Evolutionary conservation across 2,888 invertebrate species (phyloP).

Genomic region (Anthophora plumipes): DNA sequence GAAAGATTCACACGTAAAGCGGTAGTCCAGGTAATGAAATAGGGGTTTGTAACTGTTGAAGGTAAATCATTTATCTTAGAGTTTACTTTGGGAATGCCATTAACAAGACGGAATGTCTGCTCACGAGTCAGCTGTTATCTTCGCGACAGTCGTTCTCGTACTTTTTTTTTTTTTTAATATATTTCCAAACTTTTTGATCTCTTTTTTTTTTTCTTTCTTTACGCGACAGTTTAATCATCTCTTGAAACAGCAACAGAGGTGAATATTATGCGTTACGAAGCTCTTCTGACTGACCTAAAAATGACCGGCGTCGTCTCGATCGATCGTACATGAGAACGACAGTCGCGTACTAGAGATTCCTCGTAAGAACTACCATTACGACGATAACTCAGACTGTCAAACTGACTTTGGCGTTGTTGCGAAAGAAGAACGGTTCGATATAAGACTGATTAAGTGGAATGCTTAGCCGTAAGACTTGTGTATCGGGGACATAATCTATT

Average conservation of each 20-base stretch:
- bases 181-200: background rate
- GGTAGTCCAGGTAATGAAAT: background rate
- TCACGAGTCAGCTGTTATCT: slow-evolving; percentile 29
- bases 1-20: background rate
- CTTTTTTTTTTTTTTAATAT: too few relatives aligned
- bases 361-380: slow-evolving; percentile 20
- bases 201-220: too few relatives aligned
- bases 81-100: background rate
- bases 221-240: background rate
- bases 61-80: background rate
- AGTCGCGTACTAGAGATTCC: slow-evolving; percentile 36
- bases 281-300: slow-evolving; percentile 48
- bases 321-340: slow-evolving; percentile 57
- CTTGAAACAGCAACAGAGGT: background rate
- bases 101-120: slow-evolving; percentile 13
- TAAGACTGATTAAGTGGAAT: background rate
- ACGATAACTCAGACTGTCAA: slow-evolving; percentile 38
- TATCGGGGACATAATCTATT: slow-evolving; percentile 13
- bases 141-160: slow-evolving; percentile 9
- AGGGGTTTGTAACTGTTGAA: slow-evolving; percentile 5
- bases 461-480: background rate
- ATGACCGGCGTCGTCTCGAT: slow-evolving; percentile 40
- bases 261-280: slow-evolving; percentile 15
- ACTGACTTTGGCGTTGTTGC: slow-evolving; percentile 39
- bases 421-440: background rate